Conservation (phyloP, 2,113 vertebrate species). For the Theropithecus gelada region DNA sequence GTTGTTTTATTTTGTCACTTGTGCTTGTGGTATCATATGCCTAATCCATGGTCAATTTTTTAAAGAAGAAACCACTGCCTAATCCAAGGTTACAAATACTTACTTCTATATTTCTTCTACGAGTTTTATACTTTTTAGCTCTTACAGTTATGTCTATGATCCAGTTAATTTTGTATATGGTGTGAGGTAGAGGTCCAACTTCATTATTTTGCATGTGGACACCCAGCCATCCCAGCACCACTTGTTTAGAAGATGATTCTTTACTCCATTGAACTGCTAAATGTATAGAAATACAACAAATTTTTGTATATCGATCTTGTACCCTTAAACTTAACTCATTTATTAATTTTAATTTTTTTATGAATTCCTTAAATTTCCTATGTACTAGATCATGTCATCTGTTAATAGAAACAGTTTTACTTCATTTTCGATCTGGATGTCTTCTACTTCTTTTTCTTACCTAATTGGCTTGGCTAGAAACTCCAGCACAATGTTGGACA, state of each 20-base stretch:
- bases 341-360: background rate
- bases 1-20: background rate
- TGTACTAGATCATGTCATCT: background rate
- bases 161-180: background rate
- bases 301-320: background rate
- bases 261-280: background rate
- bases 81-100: background rate
- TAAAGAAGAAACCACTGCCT: background rate
- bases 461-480: background rate
- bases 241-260: background rate
- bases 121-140: background rate
- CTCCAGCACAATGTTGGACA: background rate
- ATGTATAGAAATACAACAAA: background rate
- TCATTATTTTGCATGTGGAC: background rate
- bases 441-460: background rate
- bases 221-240: background rate
- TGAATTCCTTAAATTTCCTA: background rate
- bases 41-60: background rate
- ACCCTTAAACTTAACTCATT: background rate
- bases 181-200: background rate
- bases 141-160: background rate
- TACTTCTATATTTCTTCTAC: background rate
- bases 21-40: background rate
- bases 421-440: background rate
- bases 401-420: background rate